Conservation (phyloP, 2,797 vertebrate genomes). For the Syngnathus rostellatus region DNA sequence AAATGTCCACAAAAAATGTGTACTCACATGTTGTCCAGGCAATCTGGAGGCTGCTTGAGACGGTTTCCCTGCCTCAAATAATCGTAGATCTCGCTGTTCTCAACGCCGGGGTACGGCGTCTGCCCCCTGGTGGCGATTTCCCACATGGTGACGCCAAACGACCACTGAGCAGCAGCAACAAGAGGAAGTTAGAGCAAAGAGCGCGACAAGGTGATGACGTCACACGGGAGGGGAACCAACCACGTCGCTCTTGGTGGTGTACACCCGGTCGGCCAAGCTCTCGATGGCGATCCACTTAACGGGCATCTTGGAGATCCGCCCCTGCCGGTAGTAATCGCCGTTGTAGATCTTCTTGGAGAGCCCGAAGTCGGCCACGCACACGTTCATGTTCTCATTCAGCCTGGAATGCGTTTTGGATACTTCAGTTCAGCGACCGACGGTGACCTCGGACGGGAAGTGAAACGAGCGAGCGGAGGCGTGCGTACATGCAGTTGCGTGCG, state of each 20-base stretch:
- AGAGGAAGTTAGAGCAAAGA: not conserved
- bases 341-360: constrained; percentile 94
- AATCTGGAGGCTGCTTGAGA: constrained; percentile 85
- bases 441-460: constrained; percentile 18
- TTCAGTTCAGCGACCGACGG: not conserved
- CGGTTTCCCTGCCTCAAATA: constrained; percentile 86
- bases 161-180: constrained; percentile 70
- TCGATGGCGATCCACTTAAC: constrained; percentile 95
- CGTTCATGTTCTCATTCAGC: constrained; percentile 91
- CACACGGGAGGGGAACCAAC: constrained; percentile 50
- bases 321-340: constrained; percentile 88
- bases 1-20: not conserved
- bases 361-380: constrained; percentile 88
- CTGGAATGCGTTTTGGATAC: constrained; percentile 46
- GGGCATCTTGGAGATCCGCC: constrained; percentile 89
- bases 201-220: not conserved
- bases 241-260: constrained; percentile 91
- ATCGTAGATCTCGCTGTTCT: constrained; percentile 93
- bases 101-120: constrained; percentile 86
- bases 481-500: constrained; percentile 90
- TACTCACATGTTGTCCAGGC: constrained; percentile 84
- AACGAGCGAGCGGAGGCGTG: constrained; percentile 5
- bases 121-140: constrained; percentile 87
- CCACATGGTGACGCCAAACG: constrained; percentile 94
- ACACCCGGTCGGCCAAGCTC: constrained; percentile 85